Percentiles rank a stretch among this genome's conserved stretches.
phyloP scores from a whole-genome alignment of 2,113 vertebrate genomes.

The Cyphomyrus discorhynchus region DNA sequence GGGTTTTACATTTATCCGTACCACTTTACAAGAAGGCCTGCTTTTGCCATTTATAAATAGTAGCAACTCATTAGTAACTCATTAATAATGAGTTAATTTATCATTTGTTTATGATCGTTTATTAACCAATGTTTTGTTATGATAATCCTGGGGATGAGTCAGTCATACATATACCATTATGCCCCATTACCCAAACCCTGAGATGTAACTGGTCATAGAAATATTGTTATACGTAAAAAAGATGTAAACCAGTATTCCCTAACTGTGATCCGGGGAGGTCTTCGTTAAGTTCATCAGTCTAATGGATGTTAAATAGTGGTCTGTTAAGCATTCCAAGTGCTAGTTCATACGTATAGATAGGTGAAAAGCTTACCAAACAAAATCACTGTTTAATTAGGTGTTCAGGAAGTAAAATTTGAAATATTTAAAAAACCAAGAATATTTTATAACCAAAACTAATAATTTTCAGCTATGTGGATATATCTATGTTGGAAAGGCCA shows the following conservation, averaged over 20 bases:
- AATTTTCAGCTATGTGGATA: not conserved
- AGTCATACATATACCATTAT: not conserved
- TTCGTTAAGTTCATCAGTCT: not conserved
- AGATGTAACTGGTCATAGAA: not conserved
- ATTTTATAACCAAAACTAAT: not conserved
- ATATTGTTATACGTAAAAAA: not conserved
- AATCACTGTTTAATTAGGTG: not conserved
- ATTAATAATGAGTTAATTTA: not conserved
- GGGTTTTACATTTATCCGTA: not conserved
- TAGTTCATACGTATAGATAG: not conserved
- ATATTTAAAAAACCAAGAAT: not conserved
- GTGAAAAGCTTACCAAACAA: not conserved
- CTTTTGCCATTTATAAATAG: not conserved
- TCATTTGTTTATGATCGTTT: not conserved
- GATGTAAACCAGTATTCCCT: not conserved
- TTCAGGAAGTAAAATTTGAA: not conserved
- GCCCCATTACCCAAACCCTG: not conserved
- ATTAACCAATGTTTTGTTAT: not conserved
- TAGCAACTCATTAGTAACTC: not conserved
- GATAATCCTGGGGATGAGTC: not conserved
- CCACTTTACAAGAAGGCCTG: not conserved
- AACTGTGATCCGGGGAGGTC: not conserved
- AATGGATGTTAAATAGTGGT: not conserved
- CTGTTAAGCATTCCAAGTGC: not conserved
- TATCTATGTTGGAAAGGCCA: not conserved